Evolutionary conservation across 2,797 vertebrate genomes (phyloP), one percentile per base, ranked within the genome.

Genomic region (Fistularia tabacaria): DNA sequence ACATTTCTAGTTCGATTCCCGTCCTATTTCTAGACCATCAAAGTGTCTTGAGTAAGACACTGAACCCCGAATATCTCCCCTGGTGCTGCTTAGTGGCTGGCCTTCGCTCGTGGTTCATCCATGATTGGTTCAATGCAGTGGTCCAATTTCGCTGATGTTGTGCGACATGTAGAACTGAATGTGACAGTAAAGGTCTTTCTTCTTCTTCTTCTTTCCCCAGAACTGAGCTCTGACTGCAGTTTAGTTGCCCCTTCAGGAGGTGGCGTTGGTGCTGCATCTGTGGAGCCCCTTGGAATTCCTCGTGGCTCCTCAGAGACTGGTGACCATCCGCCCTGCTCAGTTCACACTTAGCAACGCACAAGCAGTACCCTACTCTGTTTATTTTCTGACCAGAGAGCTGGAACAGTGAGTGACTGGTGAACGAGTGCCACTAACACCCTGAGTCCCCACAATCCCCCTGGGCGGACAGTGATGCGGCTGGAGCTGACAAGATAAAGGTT

Each of bases 191-290:
- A 37, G 7, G 0, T n/a, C 12, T 36, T 9, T 10, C 8, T 25
- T 2, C 42, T 15, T 37, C 69, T 59, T 40, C 55, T 66, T 81
- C 51, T 88, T 57, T 87, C 74, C 69, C 52, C 83, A 92, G 91
- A 67, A 82, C 77, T 80, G 89, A 91, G 72, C 92, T 92, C 86
- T 93, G 90, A 92, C 66, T 89, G 86, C 87, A 84, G 85, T 91
- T 65, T 88, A 85, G 80, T 90, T 88, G 49, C 85, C 81, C 75
- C 88, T 81, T 80, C 89, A 90, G 87, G 85, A 90, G 84, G 74
- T 86, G 88, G 87, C 76, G 74, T 57, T 89, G 87, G 75, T 89
- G 88, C 81, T 89, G 89, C 69, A 51, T 76, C 66, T 85, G 80
- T 8, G 57, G 69, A 45, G 53, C 59, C 61, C 55, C 38, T 0